Percentiles rank a stretch among this genome's conserved stretches.
These are phyloP conservation scores for Drosophila rufa DNA, from an alignment of 1,140 invertebrate genomes.

Conservation along the genomic window DNA sequence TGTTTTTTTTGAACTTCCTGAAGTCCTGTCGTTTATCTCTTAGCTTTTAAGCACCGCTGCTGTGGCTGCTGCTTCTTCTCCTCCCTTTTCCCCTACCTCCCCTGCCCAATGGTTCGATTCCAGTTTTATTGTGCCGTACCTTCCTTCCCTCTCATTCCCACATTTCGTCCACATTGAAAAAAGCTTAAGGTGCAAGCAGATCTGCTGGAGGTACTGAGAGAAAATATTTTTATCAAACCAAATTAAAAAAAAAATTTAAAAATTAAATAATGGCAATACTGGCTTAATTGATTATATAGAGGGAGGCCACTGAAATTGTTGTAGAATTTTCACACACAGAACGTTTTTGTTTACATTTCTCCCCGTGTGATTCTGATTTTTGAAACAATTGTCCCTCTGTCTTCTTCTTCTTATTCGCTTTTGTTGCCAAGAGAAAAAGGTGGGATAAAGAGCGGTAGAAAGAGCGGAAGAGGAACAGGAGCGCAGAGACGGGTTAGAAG, in stretches of 20 bases:
- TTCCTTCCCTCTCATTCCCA: conserved; percentile 16
- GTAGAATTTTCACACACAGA: neutral
- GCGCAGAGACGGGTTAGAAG: neutral
- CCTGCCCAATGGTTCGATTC: conserved; percentile 30
- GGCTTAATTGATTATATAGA: too few species aligned
- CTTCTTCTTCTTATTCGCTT: neutral
- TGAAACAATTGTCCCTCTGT: conserved; percentile 36
- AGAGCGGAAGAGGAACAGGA: neutral
- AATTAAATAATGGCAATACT: too few species aligned
- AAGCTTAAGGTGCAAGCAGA: conserved; percentile 67
- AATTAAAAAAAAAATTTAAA: neutral
- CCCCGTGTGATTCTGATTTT: conserved; percentile 11
- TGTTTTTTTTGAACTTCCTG: conserved; percentile 5
- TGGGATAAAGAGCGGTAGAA: neutral
- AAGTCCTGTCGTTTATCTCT: conserved; percentile 18
- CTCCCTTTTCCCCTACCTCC: conserved; percentile 16
- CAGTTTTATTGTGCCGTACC: conserved; percentile 62
- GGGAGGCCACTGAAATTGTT: too few species aligned
- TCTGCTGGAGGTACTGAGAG: neutral
- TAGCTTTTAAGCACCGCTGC: conserved; percentile 22
- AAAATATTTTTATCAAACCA: neutral
- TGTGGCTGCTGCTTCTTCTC: conserved; percentile 29
- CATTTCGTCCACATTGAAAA: conserved; percentile 39
- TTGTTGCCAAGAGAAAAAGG: conserved; percentile 29
- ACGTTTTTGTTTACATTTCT: conserved; percentile 10